Conservation (phyloP, 1,140 invertebrate genomes). For the Lysiphlebus fabarum region DNA sequence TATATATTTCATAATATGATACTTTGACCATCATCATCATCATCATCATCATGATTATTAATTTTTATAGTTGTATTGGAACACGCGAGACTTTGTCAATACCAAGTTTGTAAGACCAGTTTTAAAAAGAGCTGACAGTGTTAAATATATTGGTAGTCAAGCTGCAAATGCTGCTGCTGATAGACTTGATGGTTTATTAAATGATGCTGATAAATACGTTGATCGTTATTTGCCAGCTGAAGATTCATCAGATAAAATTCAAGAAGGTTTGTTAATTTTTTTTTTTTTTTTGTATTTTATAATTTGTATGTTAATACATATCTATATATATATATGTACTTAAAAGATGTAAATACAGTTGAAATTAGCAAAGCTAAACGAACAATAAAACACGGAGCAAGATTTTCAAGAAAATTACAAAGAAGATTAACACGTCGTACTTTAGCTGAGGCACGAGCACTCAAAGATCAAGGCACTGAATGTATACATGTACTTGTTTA, state of each 20-base stretch:
- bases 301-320: no score
- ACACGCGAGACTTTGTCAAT: conserved; percentile 71
- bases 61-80: conserved; percentile 65
- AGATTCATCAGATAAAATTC: conserved; percentile 60
- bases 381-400: conserved; percentile 71
- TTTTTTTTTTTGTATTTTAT: conserved; percentile 1
- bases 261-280: conserved; percentile 38
- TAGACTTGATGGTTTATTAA: conserved; percentile 67
- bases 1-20: no score
- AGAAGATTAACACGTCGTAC: conserved; percentile 70
- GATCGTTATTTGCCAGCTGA: conserved; percentile 71
- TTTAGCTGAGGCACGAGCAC: conserved; percentile 68
- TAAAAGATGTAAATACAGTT: conserved; percentile 30
- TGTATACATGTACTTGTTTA: conserved; percentile 73
- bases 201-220: conserved; percentile 74
- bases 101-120: conserved; percentile 65
- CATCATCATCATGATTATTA: no score
- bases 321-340: neutral
- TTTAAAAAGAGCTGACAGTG: conserved; percentile 70
- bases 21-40: no score
- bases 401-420: conserved; percentile 67
- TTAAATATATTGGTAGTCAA: conserved; percentile 70
- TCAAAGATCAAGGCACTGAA: conserved; percentile 74
- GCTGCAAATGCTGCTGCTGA: conserved; percentile 68
- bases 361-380: conserved; percentile 60